phyloP scores from a whole-genome alignment of 1,140 invertebrate species.

The Maniola jurtina region DNA sequence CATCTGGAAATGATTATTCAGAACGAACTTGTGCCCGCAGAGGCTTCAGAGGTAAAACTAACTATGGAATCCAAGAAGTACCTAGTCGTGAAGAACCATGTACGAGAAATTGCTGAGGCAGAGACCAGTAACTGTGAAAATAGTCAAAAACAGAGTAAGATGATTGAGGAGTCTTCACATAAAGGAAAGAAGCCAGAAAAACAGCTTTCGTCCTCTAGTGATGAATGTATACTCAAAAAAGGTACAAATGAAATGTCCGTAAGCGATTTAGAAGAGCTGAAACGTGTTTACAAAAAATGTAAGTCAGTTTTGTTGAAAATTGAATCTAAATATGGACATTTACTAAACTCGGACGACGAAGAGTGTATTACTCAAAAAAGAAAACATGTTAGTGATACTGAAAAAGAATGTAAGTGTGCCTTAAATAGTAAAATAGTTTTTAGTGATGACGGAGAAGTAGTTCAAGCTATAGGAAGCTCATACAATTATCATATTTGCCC shows the following conservation, averaged over 20 bases:
- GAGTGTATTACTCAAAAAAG: constrained; percentile 14
- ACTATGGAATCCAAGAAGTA: constrained; percentile 42
- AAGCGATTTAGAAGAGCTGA: constrained; percentile 56
- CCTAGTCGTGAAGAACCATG: constrained; percentile 55
- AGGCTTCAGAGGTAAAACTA: constrained; percentile 21
- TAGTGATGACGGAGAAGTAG: constrained; percentile 55
- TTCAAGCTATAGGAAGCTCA: constrained; percentile 25
- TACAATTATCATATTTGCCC: constrained; percentile 48
- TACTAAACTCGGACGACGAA: constrained; percentile 43
- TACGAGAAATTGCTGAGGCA: constrained; percentile 36
- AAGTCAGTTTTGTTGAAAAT: constrained; percentile 57
- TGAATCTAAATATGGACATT: constrained; percentile 66
- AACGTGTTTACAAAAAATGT: constrained; percentile 53
- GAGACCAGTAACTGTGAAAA: neutral
- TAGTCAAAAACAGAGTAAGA: neutral
- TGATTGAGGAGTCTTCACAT: constrained; percentile 8
- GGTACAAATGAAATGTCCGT: constrained; percentile 34
- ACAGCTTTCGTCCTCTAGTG: neutral
- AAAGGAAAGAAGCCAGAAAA: constrained; percentile 11
- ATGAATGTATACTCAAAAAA: neutral
- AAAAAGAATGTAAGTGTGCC: constrained; percentile 47
- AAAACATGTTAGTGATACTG: constrained; percentile 15
- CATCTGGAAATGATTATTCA: neutral
- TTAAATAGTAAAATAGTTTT: constrained; percentile 59
- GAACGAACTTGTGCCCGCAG: neutral